Percentiles rank a stretch among this genome's conserved stretches.
Conservation (phyloP, 2,888 invertebrate genomes). For the Epinotia ramella region DNA sequence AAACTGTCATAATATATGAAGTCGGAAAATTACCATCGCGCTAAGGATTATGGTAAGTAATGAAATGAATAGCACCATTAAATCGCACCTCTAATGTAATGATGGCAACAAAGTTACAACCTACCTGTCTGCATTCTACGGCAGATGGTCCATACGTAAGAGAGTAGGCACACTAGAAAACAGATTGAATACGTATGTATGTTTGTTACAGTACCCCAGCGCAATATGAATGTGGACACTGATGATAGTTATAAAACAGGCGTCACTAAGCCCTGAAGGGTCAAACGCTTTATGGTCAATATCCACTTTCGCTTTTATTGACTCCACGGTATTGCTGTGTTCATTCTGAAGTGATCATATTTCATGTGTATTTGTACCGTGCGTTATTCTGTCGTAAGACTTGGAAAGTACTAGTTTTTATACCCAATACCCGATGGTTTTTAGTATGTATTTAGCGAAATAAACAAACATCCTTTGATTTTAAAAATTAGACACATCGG, state of each 20-base stretch:
- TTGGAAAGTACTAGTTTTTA: background rate
- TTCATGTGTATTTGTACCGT: constrained; percentile 6
- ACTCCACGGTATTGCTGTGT: constrained; percentile 5
- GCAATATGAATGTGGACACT: background rate
- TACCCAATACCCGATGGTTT: background rate
- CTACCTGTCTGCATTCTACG: background rate
- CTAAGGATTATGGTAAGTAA: background rate
- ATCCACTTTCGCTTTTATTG: constrained; percentile 30
- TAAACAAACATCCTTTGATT: too few species aligned
- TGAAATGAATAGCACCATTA: background rate
- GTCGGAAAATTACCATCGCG: background rate
- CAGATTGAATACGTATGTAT: background rate
- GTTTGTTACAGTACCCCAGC: background rate
- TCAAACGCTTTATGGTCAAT: constrained; percentile 20
- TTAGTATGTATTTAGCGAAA: background rate
- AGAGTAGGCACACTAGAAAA: background rate
- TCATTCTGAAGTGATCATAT: constrained; percentile 14
- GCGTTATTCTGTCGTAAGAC: background rate
- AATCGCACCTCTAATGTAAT: background rate
- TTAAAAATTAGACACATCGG: background rate
- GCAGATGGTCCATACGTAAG: background rate
- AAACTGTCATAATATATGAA: background rate
- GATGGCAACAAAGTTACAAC: background rate
- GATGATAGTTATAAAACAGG: constrained; percentile 6
- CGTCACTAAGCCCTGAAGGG: constrained; percentile 12